Percentiles rank a stretch among this genome's conserved stretches.
These are phyloP conservation scores for Eupelmus urozonus DNA, from an alignment of 2,888 invertebrate species.

Conservation along the genomic window DNA sequence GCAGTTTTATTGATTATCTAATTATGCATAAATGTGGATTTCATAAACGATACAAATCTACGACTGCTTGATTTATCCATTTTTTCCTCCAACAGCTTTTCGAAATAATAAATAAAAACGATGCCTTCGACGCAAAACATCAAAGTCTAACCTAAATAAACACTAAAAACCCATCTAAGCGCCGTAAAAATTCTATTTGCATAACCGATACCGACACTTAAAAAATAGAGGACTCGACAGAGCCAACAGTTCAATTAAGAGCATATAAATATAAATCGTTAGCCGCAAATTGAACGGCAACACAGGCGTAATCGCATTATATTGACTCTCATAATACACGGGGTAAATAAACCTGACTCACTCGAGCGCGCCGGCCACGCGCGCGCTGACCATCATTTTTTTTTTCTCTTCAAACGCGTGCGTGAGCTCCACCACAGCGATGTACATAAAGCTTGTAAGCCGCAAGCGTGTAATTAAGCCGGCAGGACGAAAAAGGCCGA, in stretches of 20 bases:
- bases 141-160: too few relatives aligned
- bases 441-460: background rate
- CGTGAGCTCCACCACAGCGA: background rate
- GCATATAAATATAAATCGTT: background rate
- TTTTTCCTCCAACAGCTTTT: too few relatives aligned
- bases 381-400: background rate
- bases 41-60: too few relatives aligned
- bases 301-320: slow-evolving; percentile 3
- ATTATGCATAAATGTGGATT: too few relatives aligned
- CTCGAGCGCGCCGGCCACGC: background rate
- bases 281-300: slow-evolving; percentile 31
- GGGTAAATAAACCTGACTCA: slow-evolving; percentile 47
- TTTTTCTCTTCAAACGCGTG: background rate
- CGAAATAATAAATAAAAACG: background rate
- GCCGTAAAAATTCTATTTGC: too few relatives aligned
- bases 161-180: too few relatives aligned
- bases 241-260: slow-evolving; percentile 19
- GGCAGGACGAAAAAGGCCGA: background rate
- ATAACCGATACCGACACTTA: too few relatives aligned
- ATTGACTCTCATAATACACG: slow-evolving; percentile 46
- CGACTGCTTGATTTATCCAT: too few relatives aligned
- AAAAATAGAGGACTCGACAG: background rate
- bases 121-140: too few relatives aligned
- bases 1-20: too few relatives aligned
- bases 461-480: slow-evolving; percentile 18